A percentile compares a stretch with the other conserved stretches of the same genome.
Evolutionary conservation across 30 jellyfish, hydroid and myxozoan species (phyloP).

Genomic region (Mastigias papua): DNA sequence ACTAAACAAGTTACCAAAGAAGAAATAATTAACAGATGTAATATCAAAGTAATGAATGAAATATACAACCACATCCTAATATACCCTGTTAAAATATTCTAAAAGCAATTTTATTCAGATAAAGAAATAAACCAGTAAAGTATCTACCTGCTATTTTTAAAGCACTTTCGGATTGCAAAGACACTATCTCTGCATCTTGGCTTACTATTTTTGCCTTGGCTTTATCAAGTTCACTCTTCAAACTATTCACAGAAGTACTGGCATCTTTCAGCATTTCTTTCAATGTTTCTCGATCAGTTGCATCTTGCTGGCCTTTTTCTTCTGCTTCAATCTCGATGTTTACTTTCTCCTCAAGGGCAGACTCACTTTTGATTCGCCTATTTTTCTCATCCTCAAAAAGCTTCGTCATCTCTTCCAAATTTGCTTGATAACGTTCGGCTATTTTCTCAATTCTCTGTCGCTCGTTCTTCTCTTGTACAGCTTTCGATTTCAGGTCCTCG

Average conservation of each 20-base stretch:
- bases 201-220: conserved; percentile 62
- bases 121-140: not conserved
- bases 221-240: conserved; percentile 44
- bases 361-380: conserved; percentile 59
- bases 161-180: conserved; percentile 43
- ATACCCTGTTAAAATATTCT: no score
- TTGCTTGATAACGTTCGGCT: conserved; percentile 76
- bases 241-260: not conserved
- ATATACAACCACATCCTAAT: not conserved
- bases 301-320: conserved; percentile 62
- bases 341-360: conserved; percentile 34
- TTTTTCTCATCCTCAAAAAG: conserved; percentile 70
- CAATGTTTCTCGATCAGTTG: conserved; percentile 44
- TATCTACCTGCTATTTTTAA: conserved; percentile 52
- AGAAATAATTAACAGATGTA: no score
- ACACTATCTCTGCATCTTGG: conserved; percentile 55
- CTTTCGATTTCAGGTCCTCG: conserved; percentile 52
- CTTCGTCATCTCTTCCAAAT: conserved; percentile 75
- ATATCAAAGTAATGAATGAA: no score
- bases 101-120: not conserved
- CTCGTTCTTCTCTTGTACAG: conserved; percentile 66
- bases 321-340: conserved; percentile 43
- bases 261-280: conserved; percentile 50
- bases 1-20: no score
- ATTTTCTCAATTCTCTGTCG: conserved; percentile 70